Conservation (phyloP, 2,797 vertebrate species). For the Vipera latastei region DNA sequence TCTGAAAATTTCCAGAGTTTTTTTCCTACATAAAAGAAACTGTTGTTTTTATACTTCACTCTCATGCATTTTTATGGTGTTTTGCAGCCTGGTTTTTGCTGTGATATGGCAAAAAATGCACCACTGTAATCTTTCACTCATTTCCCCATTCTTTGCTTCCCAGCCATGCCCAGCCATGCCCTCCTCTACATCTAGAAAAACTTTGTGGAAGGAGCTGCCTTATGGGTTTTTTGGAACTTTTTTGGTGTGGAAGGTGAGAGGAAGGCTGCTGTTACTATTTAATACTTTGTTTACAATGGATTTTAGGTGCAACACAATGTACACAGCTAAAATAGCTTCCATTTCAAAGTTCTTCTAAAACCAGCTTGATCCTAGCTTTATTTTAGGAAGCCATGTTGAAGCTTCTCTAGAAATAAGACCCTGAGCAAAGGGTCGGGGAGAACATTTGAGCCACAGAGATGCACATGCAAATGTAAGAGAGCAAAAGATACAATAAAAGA, state of each 20-base stretch:
- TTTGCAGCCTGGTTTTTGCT: background rate
- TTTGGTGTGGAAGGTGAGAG: background rate
- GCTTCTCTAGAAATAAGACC: background rate
- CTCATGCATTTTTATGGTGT: background rate
- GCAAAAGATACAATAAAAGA: background rate
- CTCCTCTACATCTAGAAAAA: background rate
- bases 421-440: background rate
- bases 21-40: background rate
- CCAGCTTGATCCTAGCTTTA: background rate
- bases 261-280: background rate
- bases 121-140: background rate
- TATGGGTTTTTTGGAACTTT: background rate
- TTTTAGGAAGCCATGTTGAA: background rate
- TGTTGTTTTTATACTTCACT: background rate
- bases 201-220: fast-evolving
- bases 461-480: background rate
- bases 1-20: background rate
- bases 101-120: background rate
- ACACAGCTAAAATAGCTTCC: background rate
- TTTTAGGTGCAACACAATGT: background rate
- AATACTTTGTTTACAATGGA: background rate
- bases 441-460: background rate
- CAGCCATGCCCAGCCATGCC: background rate
- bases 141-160: background rate
- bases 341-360: background rate